phyloP scores from a whole-genome alignment of 2,888 invertebrate species.

The Cotesia congregata region DNA sequence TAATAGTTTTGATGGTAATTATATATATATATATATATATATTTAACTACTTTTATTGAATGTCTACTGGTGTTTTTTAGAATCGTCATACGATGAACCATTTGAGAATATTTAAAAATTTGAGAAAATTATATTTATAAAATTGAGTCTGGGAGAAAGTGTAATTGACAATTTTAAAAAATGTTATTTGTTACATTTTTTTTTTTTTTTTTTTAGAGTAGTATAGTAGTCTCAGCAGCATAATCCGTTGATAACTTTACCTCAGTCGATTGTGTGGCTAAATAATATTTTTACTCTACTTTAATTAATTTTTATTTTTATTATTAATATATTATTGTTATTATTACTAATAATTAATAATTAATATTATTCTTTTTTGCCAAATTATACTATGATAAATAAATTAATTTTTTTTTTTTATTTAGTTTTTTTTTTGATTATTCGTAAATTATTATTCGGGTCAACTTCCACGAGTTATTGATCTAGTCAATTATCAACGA shows the following conservation, averaged over 20 bases:
- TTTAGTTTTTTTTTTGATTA: conserved; percentile 21
- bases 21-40: not conserved
- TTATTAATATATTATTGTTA: conserved; percentile 13
- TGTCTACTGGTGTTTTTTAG: conserved; percentile 36
- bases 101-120: conserved; percentile 30
- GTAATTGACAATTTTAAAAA: not conserved
- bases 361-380: conserved; percentile 27
- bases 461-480: conserved; percentile 51
- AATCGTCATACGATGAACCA: not conserved
- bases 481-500: conserved; percentile 57
- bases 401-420: conserved; percentile 25
- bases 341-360: conserved; percentile 29
- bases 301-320: conserved; percentile 17
- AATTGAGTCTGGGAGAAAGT: conserved; percentile 33
- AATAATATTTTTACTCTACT: not conserved
- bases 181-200: conserved; percentile 61
- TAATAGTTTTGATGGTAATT: not conserved
- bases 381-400: conserved; percentile 34
- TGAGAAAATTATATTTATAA: conserved; percentile 20
- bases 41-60: not conserved
- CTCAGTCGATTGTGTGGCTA: conserved; percentile 27
- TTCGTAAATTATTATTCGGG: conserved; percentile 35
- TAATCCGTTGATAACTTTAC: conserved; percentile 65
- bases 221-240: conserved; percentile 65
- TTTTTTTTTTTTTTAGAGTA: conserved; percentile 55